Conservation (phyloP, 2,888 invertebrate species). For the Clistopyga incitator region DNA sequence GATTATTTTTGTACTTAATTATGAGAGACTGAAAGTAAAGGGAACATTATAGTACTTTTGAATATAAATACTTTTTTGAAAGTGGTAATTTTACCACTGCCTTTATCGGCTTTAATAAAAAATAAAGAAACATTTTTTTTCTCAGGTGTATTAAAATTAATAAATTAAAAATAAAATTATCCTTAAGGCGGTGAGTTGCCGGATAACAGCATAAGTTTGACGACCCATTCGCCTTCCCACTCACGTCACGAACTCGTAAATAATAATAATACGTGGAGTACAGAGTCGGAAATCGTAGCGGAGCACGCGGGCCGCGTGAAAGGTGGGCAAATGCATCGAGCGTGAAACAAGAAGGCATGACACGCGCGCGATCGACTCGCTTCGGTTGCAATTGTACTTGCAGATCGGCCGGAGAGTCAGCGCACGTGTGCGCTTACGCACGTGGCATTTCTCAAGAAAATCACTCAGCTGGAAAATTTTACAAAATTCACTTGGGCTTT, state of each 20-base stretch:
- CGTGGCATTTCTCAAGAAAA: conserved; percentile 24
- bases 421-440: conserved; percentile 42
- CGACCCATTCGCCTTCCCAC: conserved; percentile 2
- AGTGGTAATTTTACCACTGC: too few relatives aligned
- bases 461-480: conserved; percentile 3
- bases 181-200: neutral
- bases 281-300: conserved; percentile 20
- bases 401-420: conserved; percentile 21
- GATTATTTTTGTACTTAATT: neutral
- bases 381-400: neutral
- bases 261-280: conserved; percentile 18
- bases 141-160: too few relatives aligned
- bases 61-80: too few relatives aligned
- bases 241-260: conserved; percentile 29
- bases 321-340: conserved; percentile 39
- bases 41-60: too few relatives aligned
- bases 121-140: too few relatives aligned
- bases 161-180: too few relatives aligned
- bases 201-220: conserved; percentile 12
- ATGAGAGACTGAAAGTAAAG: neutral
- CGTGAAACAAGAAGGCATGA: conserved; percentile 40
- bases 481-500: conserved; percentile 25
- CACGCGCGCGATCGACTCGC: conserved; percentile 6
- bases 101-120: too few relatives aligned
- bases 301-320: conserved; percentile 20